Conservation (phyloP, 2,888 invertebrate genomes). For the Coenonympha arcania region DNA sequence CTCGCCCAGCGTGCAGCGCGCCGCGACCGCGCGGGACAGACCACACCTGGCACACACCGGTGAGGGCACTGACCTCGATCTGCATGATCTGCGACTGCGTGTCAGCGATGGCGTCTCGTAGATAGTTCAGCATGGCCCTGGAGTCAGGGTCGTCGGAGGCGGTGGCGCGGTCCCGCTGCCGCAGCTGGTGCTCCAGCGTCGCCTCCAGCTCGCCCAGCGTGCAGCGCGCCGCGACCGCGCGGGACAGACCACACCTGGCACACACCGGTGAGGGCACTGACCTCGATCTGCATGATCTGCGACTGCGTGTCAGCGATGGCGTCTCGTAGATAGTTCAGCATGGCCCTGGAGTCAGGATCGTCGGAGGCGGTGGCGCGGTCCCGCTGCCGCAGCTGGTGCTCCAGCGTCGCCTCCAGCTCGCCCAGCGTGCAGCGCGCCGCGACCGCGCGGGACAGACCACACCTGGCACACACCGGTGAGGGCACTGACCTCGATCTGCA, state of each 20-base stretch:
- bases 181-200: constrained; percentile 87
- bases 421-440: constrained; percentile 86
- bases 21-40: no score
- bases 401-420: constrained; percentile 91
- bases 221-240: constrained; percentile 83
- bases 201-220: constrained; percentile 89
- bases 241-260: no score
- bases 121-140: constrained; percentile 85
- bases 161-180: constrained; percentile 84
- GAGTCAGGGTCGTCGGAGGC: constrained; percentile 70
- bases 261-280: no score
- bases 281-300: constrained; percentile 94
- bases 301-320: constrained; percentile 93
- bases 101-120: constrained; percentile 92
- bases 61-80: constrained; percentile 83
- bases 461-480: no score
- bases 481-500: constrained; percentile 87
- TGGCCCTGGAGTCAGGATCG: constrained; percentile 67
- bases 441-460: no score
- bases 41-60: no score
- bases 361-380: constrained; percentile 82
- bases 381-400: constrained; percentile 84
- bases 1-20: constrained; percentile 85
- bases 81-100: constrained; percentile 95
- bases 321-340: constrained; percentile 90